Conservation (phyloP, 2,113 vertebrate genomes). For the Marmota flaviventris region DNA sequence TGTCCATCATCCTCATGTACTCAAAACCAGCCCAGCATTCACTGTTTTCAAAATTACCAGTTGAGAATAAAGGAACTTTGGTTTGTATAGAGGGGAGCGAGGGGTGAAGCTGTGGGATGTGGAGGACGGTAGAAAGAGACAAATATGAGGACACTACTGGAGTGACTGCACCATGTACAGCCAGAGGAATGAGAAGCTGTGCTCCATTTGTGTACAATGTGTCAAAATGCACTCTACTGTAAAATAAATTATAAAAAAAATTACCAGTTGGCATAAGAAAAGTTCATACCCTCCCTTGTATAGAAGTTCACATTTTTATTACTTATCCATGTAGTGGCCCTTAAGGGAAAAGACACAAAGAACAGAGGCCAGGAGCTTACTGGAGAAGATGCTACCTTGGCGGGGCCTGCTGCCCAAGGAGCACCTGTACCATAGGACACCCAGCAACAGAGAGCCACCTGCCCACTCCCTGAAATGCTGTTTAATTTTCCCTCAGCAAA, state of each 20-base stretch:
- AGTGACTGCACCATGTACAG: no score
- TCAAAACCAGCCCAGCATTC: background rate
- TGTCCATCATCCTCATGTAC: background rate
- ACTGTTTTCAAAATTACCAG: background rate
- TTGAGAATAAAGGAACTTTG: background rate
- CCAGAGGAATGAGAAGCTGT: no score
- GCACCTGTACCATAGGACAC: no score
- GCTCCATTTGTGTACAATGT: no score
- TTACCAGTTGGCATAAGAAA: background rate
- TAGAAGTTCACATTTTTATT: background rate
- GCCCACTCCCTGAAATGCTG: background rate
- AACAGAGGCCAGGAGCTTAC: background rate
- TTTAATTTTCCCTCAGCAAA: background rate
- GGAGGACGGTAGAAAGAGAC: no score
- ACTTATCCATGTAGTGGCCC: background rate
- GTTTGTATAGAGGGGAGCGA: no score
- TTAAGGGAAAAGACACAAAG: background rate
- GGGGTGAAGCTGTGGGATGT: no score
- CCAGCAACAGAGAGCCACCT: no score
- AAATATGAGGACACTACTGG: no score
- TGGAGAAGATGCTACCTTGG: background rate
- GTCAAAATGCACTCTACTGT: no score
- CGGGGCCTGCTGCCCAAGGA: background rate
- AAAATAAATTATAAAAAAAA: no score
- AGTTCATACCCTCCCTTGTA: background rate